A percentile compares a stretch with the other conserved stretches of the same genome.
phyloP scores from a whole-genome alignment of 2,888 invertebrate species.

The Eupithecia abbreviata region DNA sequence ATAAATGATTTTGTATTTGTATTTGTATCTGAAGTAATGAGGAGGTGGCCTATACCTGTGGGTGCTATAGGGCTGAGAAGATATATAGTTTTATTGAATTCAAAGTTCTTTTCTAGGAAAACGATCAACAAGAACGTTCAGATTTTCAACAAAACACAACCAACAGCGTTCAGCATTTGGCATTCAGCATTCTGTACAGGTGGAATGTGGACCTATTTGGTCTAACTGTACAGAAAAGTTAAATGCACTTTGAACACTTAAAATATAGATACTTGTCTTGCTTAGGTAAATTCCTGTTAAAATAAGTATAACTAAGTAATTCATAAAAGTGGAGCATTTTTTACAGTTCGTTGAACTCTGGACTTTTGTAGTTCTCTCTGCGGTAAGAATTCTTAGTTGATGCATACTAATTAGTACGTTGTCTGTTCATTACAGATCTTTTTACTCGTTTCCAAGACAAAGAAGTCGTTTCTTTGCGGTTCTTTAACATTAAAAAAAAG shows the following conservation, averaged over 20 bases:
- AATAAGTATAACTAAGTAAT: neutral
- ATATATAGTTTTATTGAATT: too few relatives aligned
- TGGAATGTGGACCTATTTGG: too few relatives aligned
- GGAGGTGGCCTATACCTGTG: too few relatives aligned
- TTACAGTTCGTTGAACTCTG: slow-evolving; percentile 25
- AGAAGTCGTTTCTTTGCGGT: neutral
- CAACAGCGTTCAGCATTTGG: too few relatives aligned
- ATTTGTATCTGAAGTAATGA: too few relatives aligned
- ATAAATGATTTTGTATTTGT: too few relatives aligned
- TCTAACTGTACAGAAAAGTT: neutral
- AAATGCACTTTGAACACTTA: neutral
- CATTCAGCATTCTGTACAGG: too few relatives aligned
- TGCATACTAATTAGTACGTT: slow-evolving; percentile 33
- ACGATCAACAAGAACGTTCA: too few relatives aligned
- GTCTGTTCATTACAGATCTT: slow-evolving; percentile 16
- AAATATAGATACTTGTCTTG: too few relatives aligned
- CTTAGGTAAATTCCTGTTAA: neutral
- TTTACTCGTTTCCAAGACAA: slow-evolving; percentile 10
- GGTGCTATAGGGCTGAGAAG: too few relatives aligned
- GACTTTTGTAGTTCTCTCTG: slow-evolving; percentile 23
- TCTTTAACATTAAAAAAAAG: neutral
- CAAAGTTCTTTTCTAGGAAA: too few relatives aligned
- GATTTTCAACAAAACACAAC: too few relatives aligned
- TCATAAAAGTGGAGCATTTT: neutral
- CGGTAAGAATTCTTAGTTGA: slow-evolving; percentile 30